Evolutionary conservation across 2,113 vertebrate species (phyloP), one percentile per base, ranked within the genome.

Genomic region (Spilogale gracilis): DNA sequence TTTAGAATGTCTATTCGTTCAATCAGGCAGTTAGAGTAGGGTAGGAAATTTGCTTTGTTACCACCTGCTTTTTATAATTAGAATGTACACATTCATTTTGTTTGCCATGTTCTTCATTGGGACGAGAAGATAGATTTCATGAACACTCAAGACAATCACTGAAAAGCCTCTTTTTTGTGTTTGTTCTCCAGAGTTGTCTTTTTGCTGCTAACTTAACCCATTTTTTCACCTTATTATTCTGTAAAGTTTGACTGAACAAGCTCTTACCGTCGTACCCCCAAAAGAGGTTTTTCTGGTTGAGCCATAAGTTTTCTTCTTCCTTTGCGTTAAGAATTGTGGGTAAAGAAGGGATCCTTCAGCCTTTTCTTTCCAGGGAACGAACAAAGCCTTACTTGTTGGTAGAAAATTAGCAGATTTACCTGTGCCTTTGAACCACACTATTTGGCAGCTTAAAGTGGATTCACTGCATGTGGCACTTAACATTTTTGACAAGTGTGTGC

Each of bases 391-490:
- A 67, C 78, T 95, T 78, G 10, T 86, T 92, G 17, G 2, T 60
- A 84, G n/a, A 85, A 89, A 92, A 83, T 95, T 81, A 91, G 91
- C 69, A 91, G 80, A 94, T 96, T 87, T 74, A 95, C 74, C 69
- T 84, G 6, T 90, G 74, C 58, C 56, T 97, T 96, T 97, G 74
- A 96, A 71, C 56, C 87, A 83, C 18, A 18, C 80, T 80, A 43
- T 83, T 56, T 95, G 95, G 85, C 16, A 6, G 63, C 83, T 90
- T 97, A 63, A 87, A 91, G 61, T 21, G 11, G 9, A 92, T 88
- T 93, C 80, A 56, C 16, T 97, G 97, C 97, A 98, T 98, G 98
- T 92, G 88, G 52, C 94, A 78, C 94, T 94, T 96, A 63, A 63
- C 94, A 69, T 76, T 95, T 97, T 97, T 92, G 80, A 95, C 74